Evolutionary conservation across 2,797 vertebrate genomes (phyloP), one percentile per base, ranked within the genome.

Genomic region (Epinephelus coioides): DNA sequence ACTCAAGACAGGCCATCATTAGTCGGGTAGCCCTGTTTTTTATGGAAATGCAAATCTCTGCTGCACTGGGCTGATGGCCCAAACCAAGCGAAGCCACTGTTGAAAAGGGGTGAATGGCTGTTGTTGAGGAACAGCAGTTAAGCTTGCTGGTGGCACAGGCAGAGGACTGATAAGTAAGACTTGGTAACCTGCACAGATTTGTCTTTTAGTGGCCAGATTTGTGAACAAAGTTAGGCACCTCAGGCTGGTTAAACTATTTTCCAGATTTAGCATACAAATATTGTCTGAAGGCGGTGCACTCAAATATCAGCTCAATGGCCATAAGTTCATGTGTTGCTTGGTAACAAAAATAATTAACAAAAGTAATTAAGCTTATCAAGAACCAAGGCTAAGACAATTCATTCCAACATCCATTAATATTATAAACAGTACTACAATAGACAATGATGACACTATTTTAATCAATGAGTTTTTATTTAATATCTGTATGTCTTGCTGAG

Each of bases 271-370:
- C 30, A 11, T 9, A 23, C 3, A 23, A 30, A 7, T 62, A n/a
- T 10, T 56, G 53, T 69, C 72, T 85, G 76, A 63, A 68, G 55
- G 78, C 63, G 66, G 3, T 62, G 59, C 69, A 51, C 49, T 81
- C 56, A 65, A 59, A 79, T 30, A 74, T 30, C 30, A 61, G 25
- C 23, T 56, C 56, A 72, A 6, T 43, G 55, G 53, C 53, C 49
- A 18, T 53, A 50, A 49, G 62, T 51, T 51, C 81, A 78, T 86
- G 40, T 83, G 53, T 85, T 81, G 77, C 74, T 72, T 73, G 54
- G 73, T 74, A 73, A 88, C 72, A 51, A 82, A 82, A 56, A 77
- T 47, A 71, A 75, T 78, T 71, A 75, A 69, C 40, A 51, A n/a
- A 38, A 71, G 13, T 84, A 75, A 82, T 84, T 80, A 76, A 56